Evolutionary conservation across 2,797 vertebrate species (phyloP).

Genomic region (Hybognathus amarus): DNA sequence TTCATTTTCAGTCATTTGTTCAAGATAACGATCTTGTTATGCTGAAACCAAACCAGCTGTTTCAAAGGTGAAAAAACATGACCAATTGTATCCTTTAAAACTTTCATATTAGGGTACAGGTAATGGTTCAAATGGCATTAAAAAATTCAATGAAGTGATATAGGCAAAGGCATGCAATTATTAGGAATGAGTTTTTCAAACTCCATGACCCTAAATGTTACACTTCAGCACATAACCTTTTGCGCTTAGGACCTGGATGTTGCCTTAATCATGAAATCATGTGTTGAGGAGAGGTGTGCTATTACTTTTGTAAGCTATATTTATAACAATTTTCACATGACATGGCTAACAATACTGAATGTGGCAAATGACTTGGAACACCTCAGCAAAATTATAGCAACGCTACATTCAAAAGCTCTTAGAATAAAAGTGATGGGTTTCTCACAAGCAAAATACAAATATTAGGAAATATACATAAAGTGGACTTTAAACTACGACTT

Average conservation of each 20-base stretch:
- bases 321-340: neutral
- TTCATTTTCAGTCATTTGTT: conserved; percentile 45
- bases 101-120: neutral
- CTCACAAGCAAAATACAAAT: neutral
- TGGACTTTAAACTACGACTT: neutral
- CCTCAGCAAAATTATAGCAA: neutral
- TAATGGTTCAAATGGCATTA: neutral
- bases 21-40: conserved; percentile 55
- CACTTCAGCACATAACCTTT: neutral
- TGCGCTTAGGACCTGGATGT: neutral
- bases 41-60: conserved; percentile 53
- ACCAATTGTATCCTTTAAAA: conserved; percentile 4
- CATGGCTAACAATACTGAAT: neutral
- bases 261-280: neutral
- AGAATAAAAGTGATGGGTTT: neutral
- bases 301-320: neutral
- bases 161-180: neutral
- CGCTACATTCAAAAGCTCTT: neutral
- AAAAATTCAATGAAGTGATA: neutral
- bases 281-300: neutral
- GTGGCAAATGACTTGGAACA: neutral
- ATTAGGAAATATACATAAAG: neutral
- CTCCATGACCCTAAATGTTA: neutral
- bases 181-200: neutral
- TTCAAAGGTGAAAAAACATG: conserved; percentile 14